Conservation (phyloP, 2,888 invertebrate species). For the Agrotis ipsilon region DNA sequence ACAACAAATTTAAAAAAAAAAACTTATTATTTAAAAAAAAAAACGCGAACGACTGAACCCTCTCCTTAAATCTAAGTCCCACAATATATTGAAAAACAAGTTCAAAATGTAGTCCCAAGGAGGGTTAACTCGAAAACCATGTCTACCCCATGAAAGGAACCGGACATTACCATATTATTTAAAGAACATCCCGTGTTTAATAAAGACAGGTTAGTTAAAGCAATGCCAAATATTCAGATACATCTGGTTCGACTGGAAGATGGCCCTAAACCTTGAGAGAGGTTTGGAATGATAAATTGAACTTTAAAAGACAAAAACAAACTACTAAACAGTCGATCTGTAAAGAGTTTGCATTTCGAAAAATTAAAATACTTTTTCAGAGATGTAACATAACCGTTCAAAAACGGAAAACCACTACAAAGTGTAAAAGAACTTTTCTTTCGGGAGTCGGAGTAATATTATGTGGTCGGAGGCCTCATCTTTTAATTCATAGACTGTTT, state of each 20-base stretch:
- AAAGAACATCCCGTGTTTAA: conserved; percentile 1
- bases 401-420: too few relatives aligned
- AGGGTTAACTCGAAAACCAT: conserved; percentile 35
- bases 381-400: too few relatives aligned
- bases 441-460: too few relatives aligned
- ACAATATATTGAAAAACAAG: conserved; percentile 26
- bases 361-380: too few relatives aligned
- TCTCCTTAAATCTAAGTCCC: not conserved
- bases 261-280: conserved; percentile 11
- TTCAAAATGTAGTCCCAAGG: conserved; percentile 9
- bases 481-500: too few relatives aligned
- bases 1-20: conserved; percentile 5
- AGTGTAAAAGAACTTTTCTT: too few relatives aligned
- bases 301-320: not conserved
- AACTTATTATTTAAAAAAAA: too few relatives aligned
- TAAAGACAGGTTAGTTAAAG: conserved; percentile 12
- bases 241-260: conserved; percentile 24
- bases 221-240: conserved; percentile 1
- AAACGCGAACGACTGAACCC: conserved; percentile 28
- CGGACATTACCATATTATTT: conserved; percentile 32
- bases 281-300: not conserved
- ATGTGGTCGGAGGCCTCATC: too few relatives aligned
- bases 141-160: conserved; percentile 31
- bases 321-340: too few relatives aligned
- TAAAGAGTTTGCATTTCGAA: not conserved